Percentiles rank a stretch among this genome's conserved stretches.
phyloP scores from a whole-genome alignment of 2,113 vertebrate genomes.

The Otis tarda region DNA sequence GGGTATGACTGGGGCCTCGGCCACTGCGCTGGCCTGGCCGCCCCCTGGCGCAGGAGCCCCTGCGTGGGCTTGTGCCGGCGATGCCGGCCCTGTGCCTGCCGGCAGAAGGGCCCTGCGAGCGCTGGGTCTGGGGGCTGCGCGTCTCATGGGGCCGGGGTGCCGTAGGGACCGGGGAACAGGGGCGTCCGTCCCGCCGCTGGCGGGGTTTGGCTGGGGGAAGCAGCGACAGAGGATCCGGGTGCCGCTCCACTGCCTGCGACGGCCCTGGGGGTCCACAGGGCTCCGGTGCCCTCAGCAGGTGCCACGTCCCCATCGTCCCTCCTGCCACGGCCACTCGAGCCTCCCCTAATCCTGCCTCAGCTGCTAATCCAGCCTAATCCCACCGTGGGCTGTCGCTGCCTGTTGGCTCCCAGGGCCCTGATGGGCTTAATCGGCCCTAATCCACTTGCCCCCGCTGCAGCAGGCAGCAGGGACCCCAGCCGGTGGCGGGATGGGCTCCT shows the following conservation, averaged over 20 bases:
- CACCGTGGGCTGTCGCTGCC: conserved; percentile 58
- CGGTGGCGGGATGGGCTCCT: neutral
- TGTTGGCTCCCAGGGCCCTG: conserved; percentile 34
- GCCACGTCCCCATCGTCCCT: neutral
- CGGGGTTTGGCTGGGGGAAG: too few relatives aligned
- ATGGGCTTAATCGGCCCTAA: conserved; percentile 58
- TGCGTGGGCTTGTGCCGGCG: rapidly evolving
- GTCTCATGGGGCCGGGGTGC: too few relatives aligned
- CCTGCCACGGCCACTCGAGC: neutral
- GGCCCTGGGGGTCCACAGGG: neutral
- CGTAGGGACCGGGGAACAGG: too few relatives aligned
- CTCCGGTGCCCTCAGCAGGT: neutral
- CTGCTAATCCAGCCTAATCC: conserved; percentile 63
- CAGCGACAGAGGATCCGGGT: neutral
- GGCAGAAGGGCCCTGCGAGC: too few relatives aligned
- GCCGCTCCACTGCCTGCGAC: too few relatives aligned
- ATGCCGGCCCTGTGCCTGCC: too few relatives aligned
- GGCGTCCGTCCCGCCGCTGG: too few relatives aligned
- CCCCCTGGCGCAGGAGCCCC: neutral
- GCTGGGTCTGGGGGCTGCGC: too few relatives aligned
- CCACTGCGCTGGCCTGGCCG: neutral
- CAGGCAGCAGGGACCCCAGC: neutral
- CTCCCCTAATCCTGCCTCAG: conserved; percentile 34
- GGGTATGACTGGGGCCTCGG: rapidly evolving
- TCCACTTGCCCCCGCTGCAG: neutral